Evolutionary conservation across 2,888 invertebrate genomes (phyloP), one percentile per base, ranked within the genome.

Genomic region (Colletes collaris): DNA sequence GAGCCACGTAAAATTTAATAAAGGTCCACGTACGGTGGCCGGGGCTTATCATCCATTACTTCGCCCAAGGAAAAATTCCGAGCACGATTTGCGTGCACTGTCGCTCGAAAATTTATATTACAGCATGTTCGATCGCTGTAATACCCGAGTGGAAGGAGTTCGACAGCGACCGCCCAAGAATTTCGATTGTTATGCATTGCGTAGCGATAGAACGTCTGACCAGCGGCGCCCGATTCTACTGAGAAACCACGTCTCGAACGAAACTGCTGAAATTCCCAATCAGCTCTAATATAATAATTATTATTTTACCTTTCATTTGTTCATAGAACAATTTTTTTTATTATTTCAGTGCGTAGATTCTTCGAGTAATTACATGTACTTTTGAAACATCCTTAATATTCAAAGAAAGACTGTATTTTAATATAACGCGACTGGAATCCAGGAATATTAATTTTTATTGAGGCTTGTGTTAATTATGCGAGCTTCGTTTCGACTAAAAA

Each of bases 11-110:
- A 75, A 85, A 86, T 86, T 85, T 81, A 86, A 86, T 86, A 82
- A 82, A 83, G 76, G 72, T 69, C 75, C 81, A 64, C 83, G 83
- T 72, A 69, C 76, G 37, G 75, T 46, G 27, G 27, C 58, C 50
- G 76, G 27, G 27, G 76, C 83, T 85, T 81, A 75, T 75, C 81
- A 74, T 85, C 76, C 76, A 81, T 86, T 86, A 84, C 78, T 81
- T 83, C 55, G 62, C 60, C 55, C 53, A 4, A 53, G 65, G 81
- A 83, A 83, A 86, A 83, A 86, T 86, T 86, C 85, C 79, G 27
- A 68, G 72, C 85, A 85, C 84, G 83, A 84, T 55, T 79, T 74
- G 70, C 77, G 77, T 75, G 75, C 76, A 66, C 58, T 77, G 81
- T 76, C 80, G 56, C 68, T 75, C 27, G 73, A 69, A 83, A 83